Evolutionary conservation across 2,888 invertebrate genomes (phyloP), one percentile per base, ranked within the genome.

Genomic region (Dromius quadrimaculatus): DNA sequence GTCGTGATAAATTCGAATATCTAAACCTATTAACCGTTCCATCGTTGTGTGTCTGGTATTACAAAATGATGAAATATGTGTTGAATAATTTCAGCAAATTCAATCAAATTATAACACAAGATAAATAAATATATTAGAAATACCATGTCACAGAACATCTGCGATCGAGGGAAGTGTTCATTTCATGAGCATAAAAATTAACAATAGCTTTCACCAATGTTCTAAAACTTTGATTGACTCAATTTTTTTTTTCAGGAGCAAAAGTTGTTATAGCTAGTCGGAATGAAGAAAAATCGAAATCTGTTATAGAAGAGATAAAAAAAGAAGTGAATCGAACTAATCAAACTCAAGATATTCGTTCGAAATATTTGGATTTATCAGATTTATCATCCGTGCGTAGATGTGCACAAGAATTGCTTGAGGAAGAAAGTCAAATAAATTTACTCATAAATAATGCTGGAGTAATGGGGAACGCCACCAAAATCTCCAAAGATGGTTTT

Each of bases 401-500:
- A 23, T 68, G 66, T 19, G 66, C 66, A 8, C 2, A 13, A 0
- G 66, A 68, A 17, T 28, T 68, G 23, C 72, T 85, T 19, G 77
- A 79, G 11, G 83, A 81, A 6, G 85, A 88, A 75, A 13, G 76
- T 0, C 83, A 85, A 70, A 83, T 90, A 4, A 86, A 90, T 74
- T 84, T 89, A 68, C 81, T 90, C 0, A 86, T 90, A 1, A 90
- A 90, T 75, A 90, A 90, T 79, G 90, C 89, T 4, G 90, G 90
- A 0, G 84, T 90, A 0, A 88, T 89, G 88, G 84, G 86, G 78
- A 87, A 87, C 41, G 87, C 88, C 0, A 82, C 83, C 50, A 82
- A 84, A 0, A 80, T 82, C 45, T 88, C 89, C 0, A 84, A 84
- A 41, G 89, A 90, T 74, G 89, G 88, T 0, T 85, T 87, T 73